Base-by-base conservation (phyloP, 2,888 invertebrate species). In the Drosophila neoperkinsi region DNA sequence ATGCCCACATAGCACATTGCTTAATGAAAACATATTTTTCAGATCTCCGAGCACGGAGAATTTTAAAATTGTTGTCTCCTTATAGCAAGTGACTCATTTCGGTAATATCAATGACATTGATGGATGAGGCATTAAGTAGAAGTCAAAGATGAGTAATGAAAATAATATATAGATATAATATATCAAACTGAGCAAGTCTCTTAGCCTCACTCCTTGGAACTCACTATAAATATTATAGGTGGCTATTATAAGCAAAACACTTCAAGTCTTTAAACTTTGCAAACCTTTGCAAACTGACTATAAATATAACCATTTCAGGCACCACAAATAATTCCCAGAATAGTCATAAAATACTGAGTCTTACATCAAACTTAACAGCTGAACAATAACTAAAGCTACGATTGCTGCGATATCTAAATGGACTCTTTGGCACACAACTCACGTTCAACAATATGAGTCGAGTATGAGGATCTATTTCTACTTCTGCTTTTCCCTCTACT, bases 401-500 rank as follows among this genome's bases (percentile, higher is more conserved):
- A 72, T 81, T 13, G 46, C 25, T 7, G 46, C 21, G 4, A 21
- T 46, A 46, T 49, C 28, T 51, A 16, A 55, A 6, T 13, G 38
- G 18, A 49, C 25, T 34, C 4, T 56, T 68, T 60, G 65, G 65
- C 67, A 77, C 68, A 46, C 83, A 71, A 58, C 71, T 67, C 88
- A 88, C 83, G 86, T 80, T 25, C 33, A 33, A 10, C 55, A 59
- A 31, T 68, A 53, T 58, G 61, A 31, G 60, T 21, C 16, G 25
- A 46, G 9, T 46, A 10, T 50, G 46, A 64, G 71, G 55, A 74
- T 71, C 76, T 49, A 49, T 50, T 71, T 38, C 59, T 46, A 3
- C 16, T 51, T 18, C 52, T 57, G 51, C 31, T 33, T 2, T 3
- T 63, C 31, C 55, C 36, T 34, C n/a, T 25, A 13, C 36, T 61